phyloP scores from a whole-genome alignment of 2,888 invertebrate species.

The Drosophila merina region DNA sequence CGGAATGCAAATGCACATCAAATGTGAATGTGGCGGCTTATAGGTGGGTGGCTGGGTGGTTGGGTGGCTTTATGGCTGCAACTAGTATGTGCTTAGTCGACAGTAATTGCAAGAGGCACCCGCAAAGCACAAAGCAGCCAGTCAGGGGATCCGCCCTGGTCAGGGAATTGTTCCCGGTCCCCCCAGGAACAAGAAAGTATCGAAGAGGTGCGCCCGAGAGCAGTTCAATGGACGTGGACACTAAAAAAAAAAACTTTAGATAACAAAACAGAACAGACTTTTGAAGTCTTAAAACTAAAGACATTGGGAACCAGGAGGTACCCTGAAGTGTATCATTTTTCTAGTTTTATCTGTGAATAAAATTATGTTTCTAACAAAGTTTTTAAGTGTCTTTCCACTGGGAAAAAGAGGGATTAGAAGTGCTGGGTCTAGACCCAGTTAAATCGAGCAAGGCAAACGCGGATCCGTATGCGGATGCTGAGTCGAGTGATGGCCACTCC shows the following conservation, averaged over 20 bases:
- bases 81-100: constrained; percentile 10
- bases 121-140: constrained; percentile 43
- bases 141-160: constrained; percentile 25
- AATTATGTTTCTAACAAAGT: too few species aligned
- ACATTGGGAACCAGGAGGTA: not conserved
- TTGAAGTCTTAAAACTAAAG: not conserved
- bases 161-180: constrained; percentile 21
- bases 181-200: constrained; percentile 36
- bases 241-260: not conserved
- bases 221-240: constrained; percentile 70
- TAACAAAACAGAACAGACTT: not conserved
- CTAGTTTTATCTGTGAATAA: too few species aligned
- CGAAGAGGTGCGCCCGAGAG: constrained; percentile 57
- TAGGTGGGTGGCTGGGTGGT: not conserved
- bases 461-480: constrained; percentile 14
- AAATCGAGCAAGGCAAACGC: constrained; percentile 37
- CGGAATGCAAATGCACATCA: constrained; percentile 52
- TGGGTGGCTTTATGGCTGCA: not conserved
- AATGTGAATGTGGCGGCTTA: constrained; percentile 16
- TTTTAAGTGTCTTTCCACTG: not conserved
- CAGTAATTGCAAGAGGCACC: constrained; percentile 62
- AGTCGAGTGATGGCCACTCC: constrained; percentile 50
- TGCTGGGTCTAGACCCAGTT: constrained; percentile 36
- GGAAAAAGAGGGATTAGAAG: constrained; percentile 6
- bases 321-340: too few species aligned